Evolutionary conservation across 2,888 invertebrate species (phyloP).

Genomic region (Notodonta ziczac): DNA sequence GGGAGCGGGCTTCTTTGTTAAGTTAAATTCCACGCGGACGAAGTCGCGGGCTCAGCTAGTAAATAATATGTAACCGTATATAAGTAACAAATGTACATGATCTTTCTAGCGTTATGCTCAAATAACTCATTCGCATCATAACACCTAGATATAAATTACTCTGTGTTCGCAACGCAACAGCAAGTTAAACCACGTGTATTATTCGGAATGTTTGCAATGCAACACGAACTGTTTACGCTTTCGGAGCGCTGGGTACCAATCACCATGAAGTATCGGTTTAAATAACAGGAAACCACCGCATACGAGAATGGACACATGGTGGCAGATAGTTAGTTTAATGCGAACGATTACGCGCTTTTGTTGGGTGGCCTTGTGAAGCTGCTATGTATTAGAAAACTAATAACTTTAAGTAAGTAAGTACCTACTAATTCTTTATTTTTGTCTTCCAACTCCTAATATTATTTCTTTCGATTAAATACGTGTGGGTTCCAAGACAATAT

Average conservation of each 20-base stretch:
- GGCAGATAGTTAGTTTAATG: background rate
- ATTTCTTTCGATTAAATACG: too few relatives aligned
- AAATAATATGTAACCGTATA: too few relatives aligned
- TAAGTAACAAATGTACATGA: too few relatives aligned
- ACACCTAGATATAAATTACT: too few relatives aligned
- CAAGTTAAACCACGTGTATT: background rate
- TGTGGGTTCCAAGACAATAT: too few relatives aligned
- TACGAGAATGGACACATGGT: background rate
- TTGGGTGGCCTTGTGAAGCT: background rate
- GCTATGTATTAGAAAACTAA: background rate
- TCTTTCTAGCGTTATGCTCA: background rate
- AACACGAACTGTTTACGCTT: constrained; percentile 1
- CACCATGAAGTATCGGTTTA: background rate
- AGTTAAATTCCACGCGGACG: too few relatives aligned
- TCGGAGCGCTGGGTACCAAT: background rate
- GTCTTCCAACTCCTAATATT: too few relatives aligned
- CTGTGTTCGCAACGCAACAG: background rate
- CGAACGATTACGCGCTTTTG: background rate
- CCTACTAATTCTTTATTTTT: too few relatives aligned
- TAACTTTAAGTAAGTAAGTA: too few relatives aligned
- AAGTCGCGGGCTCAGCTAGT: too few relatives aligned
- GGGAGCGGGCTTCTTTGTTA: too few relatives aligned
- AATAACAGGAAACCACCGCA: background rate
- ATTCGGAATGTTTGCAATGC: background rate
- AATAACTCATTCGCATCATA: background rate